Percentiles rank a stretch among this genome's conserved stretches.
Conservation (phyloP, 2,888 invertebrate species). For the Embidobia sp. region DNA sequence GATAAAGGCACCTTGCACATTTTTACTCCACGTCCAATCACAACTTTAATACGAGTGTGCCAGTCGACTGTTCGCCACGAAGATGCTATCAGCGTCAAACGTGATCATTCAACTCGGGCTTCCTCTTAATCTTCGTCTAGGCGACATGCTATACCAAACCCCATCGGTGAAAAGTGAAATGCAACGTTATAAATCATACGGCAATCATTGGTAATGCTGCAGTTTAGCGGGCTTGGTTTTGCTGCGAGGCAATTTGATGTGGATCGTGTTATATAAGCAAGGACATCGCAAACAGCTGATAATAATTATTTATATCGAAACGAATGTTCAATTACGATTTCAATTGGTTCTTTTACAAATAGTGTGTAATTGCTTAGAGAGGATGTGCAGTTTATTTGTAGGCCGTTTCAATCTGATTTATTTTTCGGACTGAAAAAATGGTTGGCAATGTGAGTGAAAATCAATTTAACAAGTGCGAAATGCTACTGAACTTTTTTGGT, state of each 20-base stretch:
- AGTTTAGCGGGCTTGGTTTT: slow-evolving; percentile 22
- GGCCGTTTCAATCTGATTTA: background rate
- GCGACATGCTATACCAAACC: slow-evolving; percentile 42
- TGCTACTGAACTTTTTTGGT: no score
- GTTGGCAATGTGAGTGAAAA: no score
- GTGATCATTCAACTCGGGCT: slow-evolving; percentile 57
- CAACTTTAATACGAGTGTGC: slow-evolving; percentile 40
- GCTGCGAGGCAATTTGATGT: slow-evolving; percentile 7
- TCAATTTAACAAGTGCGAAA: no score
- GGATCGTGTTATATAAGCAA: slow-evolving; percentile 7
- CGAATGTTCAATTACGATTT: slow-evolving; percentile 15
- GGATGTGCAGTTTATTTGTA: background rate
- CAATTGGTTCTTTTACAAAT: slow-evolving; percentile 17
- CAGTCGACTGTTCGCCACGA: slow-evolving; percentile 29
- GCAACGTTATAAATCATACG: slow-evolving; percentile 47
- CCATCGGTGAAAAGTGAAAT: slow-evolving; percentile 58
- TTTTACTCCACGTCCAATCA: slow-evolving; percentile 46
- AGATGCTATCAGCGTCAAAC: slow-evolving; percentile 60
- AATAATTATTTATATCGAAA: slow-evolving; percentile 12
- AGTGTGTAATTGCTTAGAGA: background rate
- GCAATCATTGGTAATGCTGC: slow-evolving; percentile 34
- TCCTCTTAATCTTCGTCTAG: slow-evolving; percentile 59
- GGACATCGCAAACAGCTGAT: no score
- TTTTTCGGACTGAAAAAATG: no score
- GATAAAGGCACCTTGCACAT: slow-evolving; percentile 29